These are phyloP conservation scores for Rotaria magnacalcarata DNA, from an alignment of 2,888 invertebrate species.

Conservation along the genomic window DNA sequence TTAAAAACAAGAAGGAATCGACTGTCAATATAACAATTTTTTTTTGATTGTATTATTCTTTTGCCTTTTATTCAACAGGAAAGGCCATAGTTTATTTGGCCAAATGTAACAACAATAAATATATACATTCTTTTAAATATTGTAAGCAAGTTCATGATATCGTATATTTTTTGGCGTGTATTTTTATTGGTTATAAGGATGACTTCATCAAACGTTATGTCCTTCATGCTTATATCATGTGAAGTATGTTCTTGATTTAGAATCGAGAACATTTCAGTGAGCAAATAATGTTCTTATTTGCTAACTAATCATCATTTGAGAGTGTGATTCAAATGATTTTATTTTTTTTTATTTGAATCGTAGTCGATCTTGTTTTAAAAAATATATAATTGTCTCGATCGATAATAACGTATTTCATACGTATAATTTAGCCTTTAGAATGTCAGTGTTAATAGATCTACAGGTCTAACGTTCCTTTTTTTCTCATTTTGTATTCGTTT, in stretches of 20 bases:
- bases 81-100: background rate
- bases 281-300: background rate
- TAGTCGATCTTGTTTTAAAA: background rate
- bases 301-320: background rate
- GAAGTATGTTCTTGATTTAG: background rate
- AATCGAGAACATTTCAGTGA: background rate
- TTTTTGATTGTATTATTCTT: background rate
- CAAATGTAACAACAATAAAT: background rate
- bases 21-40: background rate
- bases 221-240: background rate
- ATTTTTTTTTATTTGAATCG: background rate
- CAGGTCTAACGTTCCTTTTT: background rate
- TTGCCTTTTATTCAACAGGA: constrained; percentile 6
- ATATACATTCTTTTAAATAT: background rate
- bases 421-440: background rate
- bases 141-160: background rate
- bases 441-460: background rate
- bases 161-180: no score
- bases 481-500: background rate
- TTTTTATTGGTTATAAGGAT: background rate
- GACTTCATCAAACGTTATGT: background rate
- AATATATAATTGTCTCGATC: background rate
- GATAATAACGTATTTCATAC: background rate
- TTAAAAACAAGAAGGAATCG: background rate
- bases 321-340: background rate